A percentile compares a stretch with the other conserved stretches of the same genome.
These are phyloP conservation scores for Slavum lentiscoides DNA, from an alignment of 2,888 invertebrate species.

Conservation along the genomic window DNA sequence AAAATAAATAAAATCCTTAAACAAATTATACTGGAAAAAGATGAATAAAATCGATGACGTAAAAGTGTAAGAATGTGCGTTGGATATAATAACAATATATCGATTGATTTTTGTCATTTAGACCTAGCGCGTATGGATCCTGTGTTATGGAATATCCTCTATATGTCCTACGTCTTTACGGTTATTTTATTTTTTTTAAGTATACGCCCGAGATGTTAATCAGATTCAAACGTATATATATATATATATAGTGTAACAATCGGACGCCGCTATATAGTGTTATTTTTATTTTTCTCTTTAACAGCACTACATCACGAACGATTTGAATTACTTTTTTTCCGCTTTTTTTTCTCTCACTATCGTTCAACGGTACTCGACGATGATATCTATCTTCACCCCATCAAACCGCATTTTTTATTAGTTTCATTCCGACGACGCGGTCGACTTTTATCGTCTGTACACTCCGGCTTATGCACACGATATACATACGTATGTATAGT, in stretches of 20 bases:
- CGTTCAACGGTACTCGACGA: slow-evolving; percentile 9
- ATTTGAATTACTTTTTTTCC: background rate
- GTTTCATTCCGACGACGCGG: slow-evolving; percentile 4
- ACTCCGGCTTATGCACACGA: background rate
- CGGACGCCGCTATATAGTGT: background rate
- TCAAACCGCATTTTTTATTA: slow-evolving; percentile 46
- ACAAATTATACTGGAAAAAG: background rate
- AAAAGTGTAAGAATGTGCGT: background rate
- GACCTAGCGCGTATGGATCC: too few relatives aligned
- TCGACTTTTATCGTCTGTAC: slow-evolving; percentile 33
- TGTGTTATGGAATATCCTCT: too few relatives aligned
- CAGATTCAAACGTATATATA: slow-evolving; percentile 21
- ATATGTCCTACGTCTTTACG: background rate
- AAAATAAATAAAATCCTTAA: background rate
- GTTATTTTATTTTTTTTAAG: slow-evolving; percentile 13
- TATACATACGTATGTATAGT: background rate
- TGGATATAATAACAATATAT: background rate
- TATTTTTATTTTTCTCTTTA: background rate
- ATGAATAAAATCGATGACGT: background rate
- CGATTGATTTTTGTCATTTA: background rate
- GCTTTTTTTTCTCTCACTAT: background rate
- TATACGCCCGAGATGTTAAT: background rate
- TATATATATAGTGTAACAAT: background rate
- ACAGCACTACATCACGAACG: slow-evolving; percentile 12
- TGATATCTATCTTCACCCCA: slow-evolving; percentile 35